Base-by-base conservation (phyloP, 2,113 vertebrate species). In the Glaucomys volans region DNA sequence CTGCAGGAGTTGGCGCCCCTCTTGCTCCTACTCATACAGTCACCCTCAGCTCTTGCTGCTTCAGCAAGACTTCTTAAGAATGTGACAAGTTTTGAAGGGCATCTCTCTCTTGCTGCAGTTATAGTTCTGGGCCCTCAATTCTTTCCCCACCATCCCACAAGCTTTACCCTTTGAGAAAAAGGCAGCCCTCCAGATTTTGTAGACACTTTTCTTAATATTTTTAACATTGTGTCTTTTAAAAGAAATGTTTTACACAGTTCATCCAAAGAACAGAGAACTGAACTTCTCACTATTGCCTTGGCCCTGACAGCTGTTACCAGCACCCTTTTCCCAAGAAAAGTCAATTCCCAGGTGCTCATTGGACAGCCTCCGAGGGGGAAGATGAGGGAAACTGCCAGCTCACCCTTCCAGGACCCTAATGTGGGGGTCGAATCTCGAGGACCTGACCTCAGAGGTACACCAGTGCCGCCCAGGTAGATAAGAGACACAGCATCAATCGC, bases 261-360 rank as follows among this genome's bases (percentile, higher is more conserved):
- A 98, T 98, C 98, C 98, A 98, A 98, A 98, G 98, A 98, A 96
- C 97, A 93, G 97, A 97, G 98, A 97, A 96, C 98, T 98, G 98
- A 98, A 97, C 91, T 93, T 88, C 59, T 94, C 91, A 94, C 95
- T 96, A 91, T 91, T 98, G 98, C 97, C 97, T 98, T 98, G 97
- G 96, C 98, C 98, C 98, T 98, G 98, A 98, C 98, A 98, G 98
- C 97, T 98, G 97, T 98, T 98, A 97, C 98, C 98, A 98, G 98
- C 98, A 98, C 97, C 94, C 98, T 94, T 96, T 97, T 93, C 95
- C 96, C 97, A 97, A 89, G 98, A 94, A 97, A 97, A 95, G 97
- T 97, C 95, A 98, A 97, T 97, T 97, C 96, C 26, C 95, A 92
- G 97, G 97, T 97, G 94, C 96, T 97, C 86, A 92, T 87, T 74